Evolutionary conservation across 1,140 invertebrate species (phyloP), one percentile per base, ranked within the genome.

Genomic region (Colletes gigas): DNA sequence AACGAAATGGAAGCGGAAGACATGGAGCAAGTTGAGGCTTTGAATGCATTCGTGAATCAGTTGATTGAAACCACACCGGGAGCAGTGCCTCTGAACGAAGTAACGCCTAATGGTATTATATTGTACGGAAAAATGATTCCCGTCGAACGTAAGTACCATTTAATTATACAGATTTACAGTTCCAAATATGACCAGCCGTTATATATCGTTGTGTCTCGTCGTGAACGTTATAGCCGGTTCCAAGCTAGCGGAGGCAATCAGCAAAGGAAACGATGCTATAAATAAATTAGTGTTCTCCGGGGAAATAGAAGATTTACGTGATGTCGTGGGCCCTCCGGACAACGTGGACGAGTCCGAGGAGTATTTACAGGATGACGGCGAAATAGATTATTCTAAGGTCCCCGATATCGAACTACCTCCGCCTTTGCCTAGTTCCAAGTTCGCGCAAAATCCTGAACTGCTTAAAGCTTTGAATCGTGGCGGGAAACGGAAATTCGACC

Each of bases 111-210:
- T 84, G 96, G 96, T 19, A 96, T 97, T 89, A 96, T 97, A 89
- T 94, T 97, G 67, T 97, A 97, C 90, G 96, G 96, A 21, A 97
- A 97, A 94, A 94, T 97, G 76, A 95, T 97, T 81, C 93, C 95
- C 50, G 96, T 97, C 15, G 95, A 96, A 93, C 93, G 95, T 95
- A 92, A 94, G 94, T 79, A 66, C 0, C 1, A 52, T 57, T 67
- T 66, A 30, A 41, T 10, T 47, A 60, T 80, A 55, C 10, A n/a
- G 60, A 63, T 41, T 55, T 67, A 71, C n/a, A 74, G 39, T 50
- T 39, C 75, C 39, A 9, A 19, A 17, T 39, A 17, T 21, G 79
- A 19, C 7, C 0, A 14, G 8, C 3, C 15, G 8, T 47, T 50
- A 19, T 8, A 67, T 41, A 39, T 59, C 55, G 19, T 30, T 62